phyloP scores from a whole-genome alignment of 2,113 vertebrate species.

The Origma solitaria region DNA sequence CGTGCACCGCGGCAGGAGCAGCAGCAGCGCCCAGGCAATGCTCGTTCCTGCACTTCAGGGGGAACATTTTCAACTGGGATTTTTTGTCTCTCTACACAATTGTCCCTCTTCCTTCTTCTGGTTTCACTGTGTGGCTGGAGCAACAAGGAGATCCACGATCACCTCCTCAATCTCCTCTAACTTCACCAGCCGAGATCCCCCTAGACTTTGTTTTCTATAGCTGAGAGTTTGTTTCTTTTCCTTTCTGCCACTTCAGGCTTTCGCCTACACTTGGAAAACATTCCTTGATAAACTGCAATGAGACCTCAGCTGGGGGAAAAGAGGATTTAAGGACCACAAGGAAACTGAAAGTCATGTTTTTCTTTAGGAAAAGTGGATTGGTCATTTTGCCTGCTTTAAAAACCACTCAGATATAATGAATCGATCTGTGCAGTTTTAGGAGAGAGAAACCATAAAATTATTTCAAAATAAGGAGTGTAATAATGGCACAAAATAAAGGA shows the following conservation, averaged over 20 bases:
- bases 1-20: background rate
- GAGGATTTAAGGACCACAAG: background rate
- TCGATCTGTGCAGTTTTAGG: background rate
- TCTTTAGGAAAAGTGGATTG: background rate
- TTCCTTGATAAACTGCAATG: background rate
- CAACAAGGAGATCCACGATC: background rate
- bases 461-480: background rate
- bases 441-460: background rate
- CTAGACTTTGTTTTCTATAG: background rate
- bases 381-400: background rate
- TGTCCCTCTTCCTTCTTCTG: background rate
- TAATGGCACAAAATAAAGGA: background rate
- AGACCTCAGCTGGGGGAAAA: background rate
- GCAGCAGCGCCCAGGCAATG: background rate
- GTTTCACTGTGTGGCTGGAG: background rate
- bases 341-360: background rate
- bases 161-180: background rate
- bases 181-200: background rate
- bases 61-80: accelerated
- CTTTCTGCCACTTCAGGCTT: background rate
- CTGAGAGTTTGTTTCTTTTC: background rate
- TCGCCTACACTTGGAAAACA: background rate
- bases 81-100: background rate
- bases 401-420: background rate
- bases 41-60: background rate